A percentile compares a stretch with the other conserved stretches of the same genome.
Conservation (phyloP, 1,140 invertebrate genomes). For the Globodera ellingtonae region DNA sequence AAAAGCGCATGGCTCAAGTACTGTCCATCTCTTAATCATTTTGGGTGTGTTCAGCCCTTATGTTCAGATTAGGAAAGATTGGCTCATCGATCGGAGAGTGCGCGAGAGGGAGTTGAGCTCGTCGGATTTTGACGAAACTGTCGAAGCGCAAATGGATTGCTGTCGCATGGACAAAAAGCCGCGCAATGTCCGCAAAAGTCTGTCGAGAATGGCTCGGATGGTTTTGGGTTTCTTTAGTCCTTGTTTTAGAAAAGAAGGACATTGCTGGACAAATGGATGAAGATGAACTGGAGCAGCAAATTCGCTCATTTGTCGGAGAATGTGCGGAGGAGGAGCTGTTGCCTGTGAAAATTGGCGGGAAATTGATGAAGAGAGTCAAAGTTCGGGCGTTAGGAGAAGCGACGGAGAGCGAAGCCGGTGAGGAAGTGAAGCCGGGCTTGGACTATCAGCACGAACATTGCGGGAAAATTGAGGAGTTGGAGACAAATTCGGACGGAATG, state of each 20-base stretch:
- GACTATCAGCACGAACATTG: slow-evolving; percentile 49
- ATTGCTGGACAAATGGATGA: not conserved
- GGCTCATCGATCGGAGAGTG: slow-evolving; percentile 3
- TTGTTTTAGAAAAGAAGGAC: too few species aligned
- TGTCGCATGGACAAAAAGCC: not conserved
- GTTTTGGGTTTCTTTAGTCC: not conserved
- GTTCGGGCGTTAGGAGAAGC: slow-evolving; percentile 45
- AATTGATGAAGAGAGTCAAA: slow-evolving; percentile 47
- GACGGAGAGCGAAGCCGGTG: slow-evolving; percentile 40
- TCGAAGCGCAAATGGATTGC: slow-evolving; percentile 20
- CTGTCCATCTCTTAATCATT: too few species aligned
- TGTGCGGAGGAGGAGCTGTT: slow-evolving; percentile 55
- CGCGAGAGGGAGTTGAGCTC: not conserved
- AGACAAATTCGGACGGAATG: slow-evolving; percentile 37
- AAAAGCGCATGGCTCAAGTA: slow-evolving; percentile 8
- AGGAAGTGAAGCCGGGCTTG: slow-evolving; percentile 24
- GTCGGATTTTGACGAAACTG: not conserved
- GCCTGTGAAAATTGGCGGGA: slow-evolving; percentile 57
- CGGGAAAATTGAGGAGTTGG: not conserved
- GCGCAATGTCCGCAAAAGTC: not conserved
- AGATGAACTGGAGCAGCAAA: slow-evolving; percentile 41
- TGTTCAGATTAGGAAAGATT: slow-evolving; percentile 25
- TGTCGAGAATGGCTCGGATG: not conserved
- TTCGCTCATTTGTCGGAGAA: slow-evolving; percentile 41
- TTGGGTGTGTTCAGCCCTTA: not conserved